Evolutionary conservation across 2,888 invertebrate species (phyloP).

Genomic region (Agapostemon virescens): DNA sequence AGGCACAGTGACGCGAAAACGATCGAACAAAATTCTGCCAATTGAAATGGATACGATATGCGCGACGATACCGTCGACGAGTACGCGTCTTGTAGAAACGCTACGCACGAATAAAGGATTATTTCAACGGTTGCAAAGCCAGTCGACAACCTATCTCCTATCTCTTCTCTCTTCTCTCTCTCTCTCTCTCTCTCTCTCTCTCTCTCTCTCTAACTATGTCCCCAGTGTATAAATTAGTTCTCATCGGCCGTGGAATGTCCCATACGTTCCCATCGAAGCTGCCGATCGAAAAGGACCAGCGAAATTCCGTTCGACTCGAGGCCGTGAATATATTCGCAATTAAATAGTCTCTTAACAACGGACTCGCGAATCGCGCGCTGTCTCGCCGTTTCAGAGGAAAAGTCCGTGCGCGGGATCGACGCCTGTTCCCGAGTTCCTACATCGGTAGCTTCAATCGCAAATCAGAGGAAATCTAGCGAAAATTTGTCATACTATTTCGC

Average conservation of each 20-base stretch:
- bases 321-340: conserved; percentile 45
- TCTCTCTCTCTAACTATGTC: neutral
- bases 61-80: neutral
- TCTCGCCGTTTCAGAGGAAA: conserved; percentile 4
- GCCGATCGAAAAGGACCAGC: neutral
- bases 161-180: no score
- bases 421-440: neutral
- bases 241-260: neutral
- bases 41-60: neutral
- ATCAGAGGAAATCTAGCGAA: conserved; percentile 13
- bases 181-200: neutral
- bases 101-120: neutral
- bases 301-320: conserved; percentile 5
- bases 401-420: neutral
- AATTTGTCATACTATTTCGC: conserved; percentile 32
- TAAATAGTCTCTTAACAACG: conserved; percentile 55
- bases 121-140: neutral
- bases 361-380: neutral
- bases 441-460: neutral
- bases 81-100: neutral
- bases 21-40: neutral
- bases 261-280: neutral
- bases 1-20: neutral
- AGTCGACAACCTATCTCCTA: neutral
- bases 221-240: neutral